phyloP scores from a whole-genome alignment of 2,797 vertebrate genomes.

The Gobio occitaniae region DNA sequence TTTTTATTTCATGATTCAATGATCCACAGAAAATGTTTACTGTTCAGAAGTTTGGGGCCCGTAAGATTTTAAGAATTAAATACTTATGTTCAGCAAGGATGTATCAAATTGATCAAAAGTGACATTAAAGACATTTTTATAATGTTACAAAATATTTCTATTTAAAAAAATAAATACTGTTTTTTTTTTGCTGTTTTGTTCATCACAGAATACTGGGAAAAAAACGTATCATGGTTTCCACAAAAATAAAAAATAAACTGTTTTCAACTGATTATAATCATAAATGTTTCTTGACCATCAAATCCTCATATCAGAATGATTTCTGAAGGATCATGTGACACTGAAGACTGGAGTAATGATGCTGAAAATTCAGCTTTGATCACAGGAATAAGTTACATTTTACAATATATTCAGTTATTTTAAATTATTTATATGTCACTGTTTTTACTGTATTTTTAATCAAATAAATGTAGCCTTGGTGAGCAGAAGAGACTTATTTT shows the following conservation, averaged over 20 bases:
- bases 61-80: background rate
- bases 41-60: background rate
- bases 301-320: too few species aligned
- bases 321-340: too few species aligned
- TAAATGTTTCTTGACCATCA: too few species aligned
- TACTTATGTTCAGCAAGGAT: background rate
- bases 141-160: background rate
- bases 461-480: background rate
- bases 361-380: too few species aligned
- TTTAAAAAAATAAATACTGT: background rate
- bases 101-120: background rate
- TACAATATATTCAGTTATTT: too few species aligned
- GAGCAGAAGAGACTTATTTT: background rate
- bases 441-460: background rate
- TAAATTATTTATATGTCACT: too few species aligned
- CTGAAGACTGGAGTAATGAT: too few species aligned
- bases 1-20: background rate
- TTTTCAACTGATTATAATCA: too few species aligned
- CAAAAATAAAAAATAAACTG: too few species aligned
- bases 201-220: fast-evolving
- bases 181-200: background rate
- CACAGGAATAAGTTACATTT: too few species aligned
- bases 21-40: background rate
- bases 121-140: background rate
- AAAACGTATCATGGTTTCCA: too few species aligned